phyloP scores from a whole-genome alignment of 2,888 invertebrate genomes.

The Tenodera sinensis region DNA sequence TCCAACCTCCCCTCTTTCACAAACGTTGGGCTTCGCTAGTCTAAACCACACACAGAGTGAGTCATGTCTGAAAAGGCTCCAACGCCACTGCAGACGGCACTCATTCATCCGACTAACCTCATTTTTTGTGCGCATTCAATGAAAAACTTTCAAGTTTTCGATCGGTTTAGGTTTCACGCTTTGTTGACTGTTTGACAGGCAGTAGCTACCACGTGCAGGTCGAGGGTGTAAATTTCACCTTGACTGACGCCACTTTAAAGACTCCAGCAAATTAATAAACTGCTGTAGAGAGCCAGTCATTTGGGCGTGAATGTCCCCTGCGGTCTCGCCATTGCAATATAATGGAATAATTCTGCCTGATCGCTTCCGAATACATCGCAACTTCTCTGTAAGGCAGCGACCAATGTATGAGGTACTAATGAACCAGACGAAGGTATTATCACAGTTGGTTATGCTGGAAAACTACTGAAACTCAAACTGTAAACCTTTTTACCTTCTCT shows the following conservation, averaged over 20 bases:
- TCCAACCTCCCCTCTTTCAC: too few relatives aligned
- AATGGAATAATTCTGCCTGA: background rate
- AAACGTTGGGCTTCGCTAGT: too few relatives aligned
- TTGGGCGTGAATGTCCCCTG: background rate
- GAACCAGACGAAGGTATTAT: too few relatives aligned
- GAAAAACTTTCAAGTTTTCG: background rate
- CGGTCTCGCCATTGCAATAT: background rate
- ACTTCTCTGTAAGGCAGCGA: too few relatives aligned
- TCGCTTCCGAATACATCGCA: too few relatives aligned
- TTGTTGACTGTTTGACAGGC: background rate
- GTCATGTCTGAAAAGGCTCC: background rate
- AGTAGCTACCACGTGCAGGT: background rate
- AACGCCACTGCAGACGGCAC: background rate
- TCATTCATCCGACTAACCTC: background rate
- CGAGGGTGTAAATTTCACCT: background rate
- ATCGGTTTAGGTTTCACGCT: background rate
- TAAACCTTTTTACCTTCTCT: too few relatives aligned
- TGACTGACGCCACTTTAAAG: background rate
- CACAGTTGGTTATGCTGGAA: too few relatives aligned
- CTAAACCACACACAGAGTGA: too few relatives aligned
- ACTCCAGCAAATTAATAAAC: background rate
- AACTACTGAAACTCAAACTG: too few relatives aligned
- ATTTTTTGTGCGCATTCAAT: background rate
- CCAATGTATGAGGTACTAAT: too few relatives aligned
- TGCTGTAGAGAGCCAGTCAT: background rate